phyloP scores from a whole-genome alignment of 1,140 invertebrate species.

The Drosophila malerkotliana region DNA sequence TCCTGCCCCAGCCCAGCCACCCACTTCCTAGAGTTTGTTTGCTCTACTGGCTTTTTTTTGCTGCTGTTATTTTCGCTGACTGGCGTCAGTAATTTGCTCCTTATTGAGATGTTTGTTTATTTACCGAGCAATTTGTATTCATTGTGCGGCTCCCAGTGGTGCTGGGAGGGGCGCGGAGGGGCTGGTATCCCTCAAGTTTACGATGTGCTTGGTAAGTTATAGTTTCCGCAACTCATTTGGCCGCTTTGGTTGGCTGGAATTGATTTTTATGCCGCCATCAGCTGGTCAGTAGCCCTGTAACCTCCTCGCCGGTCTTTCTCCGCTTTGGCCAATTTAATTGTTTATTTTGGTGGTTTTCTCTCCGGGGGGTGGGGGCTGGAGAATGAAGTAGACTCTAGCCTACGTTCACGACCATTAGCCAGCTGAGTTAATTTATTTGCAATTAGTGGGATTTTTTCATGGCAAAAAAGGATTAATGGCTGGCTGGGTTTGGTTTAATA shows the following conservation, averaged over 20 bases:
- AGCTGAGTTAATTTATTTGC: conserved; percentile 77
- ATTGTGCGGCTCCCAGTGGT: conserved; percentile 61
- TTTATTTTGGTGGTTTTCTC: conserved; percentile 61
- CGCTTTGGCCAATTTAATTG: conserved; percentile 69
- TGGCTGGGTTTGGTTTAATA: not conserved
- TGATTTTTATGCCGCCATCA: conserved; percentile 72
- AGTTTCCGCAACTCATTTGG: conserved; percentile 81
- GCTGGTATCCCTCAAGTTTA: conserved; percentile 48
- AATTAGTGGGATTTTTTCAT: conserved; percentile 58
- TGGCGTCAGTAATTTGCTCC: conserved; percentile 81
- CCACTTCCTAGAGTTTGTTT: conserved; percentile 32
- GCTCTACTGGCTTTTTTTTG: conserved; percentile 19
- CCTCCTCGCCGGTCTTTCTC: conserved; percentile 3
- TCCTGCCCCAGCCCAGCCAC: conserved; percentile 4
- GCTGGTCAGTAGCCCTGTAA: conserved; percentile 28
- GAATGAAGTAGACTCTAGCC: conserved; percentile 18
- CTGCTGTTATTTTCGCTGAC: conserved; percentile 63
- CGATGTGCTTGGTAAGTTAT: conserved; percentile 73
- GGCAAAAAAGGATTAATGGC: conserved; percentile 17
- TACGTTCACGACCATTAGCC: conserved; percentile 21
- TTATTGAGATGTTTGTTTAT: conserved; percentile 83
- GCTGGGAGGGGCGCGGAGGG: not conserved
- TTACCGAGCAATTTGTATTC: conserved; percentile 82
- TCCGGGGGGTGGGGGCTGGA: not conserved
- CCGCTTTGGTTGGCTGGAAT: conserved; percentile 69